Base-by-base conservation (phyloP, 2,113 vertebrate species). In the Phainopepla nitens region DNA sequence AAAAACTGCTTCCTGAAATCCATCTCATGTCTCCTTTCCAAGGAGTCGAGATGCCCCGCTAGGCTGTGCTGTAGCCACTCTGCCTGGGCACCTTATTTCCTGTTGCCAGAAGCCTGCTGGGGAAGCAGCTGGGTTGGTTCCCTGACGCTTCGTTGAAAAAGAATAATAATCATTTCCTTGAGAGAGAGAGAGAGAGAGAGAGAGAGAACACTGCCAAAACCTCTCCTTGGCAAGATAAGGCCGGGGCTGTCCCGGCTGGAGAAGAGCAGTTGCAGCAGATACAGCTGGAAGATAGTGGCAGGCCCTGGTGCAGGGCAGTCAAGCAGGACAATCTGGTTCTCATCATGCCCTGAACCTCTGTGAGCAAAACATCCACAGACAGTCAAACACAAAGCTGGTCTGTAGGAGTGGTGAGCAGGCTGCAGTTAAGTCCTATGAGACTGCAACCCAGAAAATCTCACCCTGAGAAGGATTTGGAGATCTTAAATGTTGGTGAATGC, bases 261-360 rank as follows among this genome's bases (percentile, higher is more conserved):
- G 69, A 93, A 87, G 65, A 94, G 87, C 90, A 85, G 72, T 78
- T 73, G 77, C 65, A 85, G 82, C 86, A 91, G 94, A 96, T 94
- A 57, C 12, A 70, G 60, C 76, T 76, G 0, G 3, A 53, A 89
- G 95, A 96, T 95, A 97, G 33, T 2, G 1, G 45, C 89, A 70
- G 71, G 79, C 35, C 29, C 44, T 72, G 39, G 27, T 44, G 88
- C 27, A 53, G 45, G 62, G 90, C 3, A 0, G 85, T 82, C 2
- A 2, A 18, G 33, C 90, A 92, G 91, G 95, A 86, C 64, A 22
- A 80, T 92, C 82, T 90, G 71, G 94, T 96, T 97, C 68, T 92
- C 0, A 0, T 39, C 42, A 51, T 58, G 60, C 6, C 21, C 21
- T 61, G 33, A 62, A 61, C 54, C 20, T 88, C 75, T 65, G 45